A percentile compares a stretch with the other conserved stretches of the same genome.
Conservation (phyloP, 1,140 invertebrate genomes). For the Lepidurus apus region DNA sequence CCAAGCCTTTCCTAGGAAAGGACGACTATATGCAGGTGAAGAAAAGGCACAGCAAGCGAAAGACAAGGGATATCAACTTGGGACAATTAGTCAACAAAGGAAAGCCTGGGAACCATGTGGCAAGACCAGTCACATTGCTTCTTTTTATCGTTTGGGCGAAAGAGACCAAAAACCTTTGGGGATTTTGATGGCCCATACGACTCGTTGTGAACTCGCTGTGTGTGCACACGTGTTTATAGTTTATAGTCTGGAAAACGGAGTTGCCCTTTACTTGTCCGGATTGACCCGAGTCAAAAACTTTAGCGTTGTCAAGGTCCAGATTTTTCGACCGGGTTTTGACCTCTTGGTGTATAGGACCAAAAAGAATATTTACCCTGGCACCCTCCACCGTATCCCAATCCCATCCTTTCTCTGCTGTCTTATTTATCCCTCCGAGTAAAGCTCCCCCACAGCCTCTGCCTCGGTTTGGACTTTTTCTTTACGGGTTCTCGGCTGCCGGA, state of each 20-base stretch:
- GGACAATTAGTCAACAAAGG: constrained; percentile 19
- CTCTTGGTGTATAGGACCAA: neutral
- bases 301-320: neutral
- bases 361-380: neutral
- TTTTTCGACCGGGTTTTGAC: constrained; percentile 8
- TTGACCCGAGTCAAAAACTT: neutral
- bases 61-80: neutral
- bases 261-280: neutral
- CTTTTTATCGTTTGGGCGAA: neutral
- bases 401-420: neutral
- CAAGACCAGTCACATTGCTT: neutral
- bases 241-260: neutral
- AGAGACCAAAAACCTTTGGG: neutral
- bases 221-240: neutral
- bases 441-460: neutral
- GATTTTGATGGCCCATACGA: neutral
- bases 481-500: constrained; percentile 4
- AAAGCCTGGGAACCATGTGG: neutral
- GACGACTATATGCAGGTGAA: neutral
- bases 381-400: neutral
- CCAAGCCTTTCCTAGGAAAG: neutral
- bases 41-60: no score
- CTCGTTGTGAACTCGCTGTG: neutral
- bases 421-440: neutral
- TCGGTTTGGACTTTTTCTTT: neutral